Percentiles rank a stretch among this genome's conserved stretches.
These are phyloP conservation scores for Scomber scombrus DNA, from an alignment of 2,113 vertebrate species.

Conservation along the genomic window DNA sequence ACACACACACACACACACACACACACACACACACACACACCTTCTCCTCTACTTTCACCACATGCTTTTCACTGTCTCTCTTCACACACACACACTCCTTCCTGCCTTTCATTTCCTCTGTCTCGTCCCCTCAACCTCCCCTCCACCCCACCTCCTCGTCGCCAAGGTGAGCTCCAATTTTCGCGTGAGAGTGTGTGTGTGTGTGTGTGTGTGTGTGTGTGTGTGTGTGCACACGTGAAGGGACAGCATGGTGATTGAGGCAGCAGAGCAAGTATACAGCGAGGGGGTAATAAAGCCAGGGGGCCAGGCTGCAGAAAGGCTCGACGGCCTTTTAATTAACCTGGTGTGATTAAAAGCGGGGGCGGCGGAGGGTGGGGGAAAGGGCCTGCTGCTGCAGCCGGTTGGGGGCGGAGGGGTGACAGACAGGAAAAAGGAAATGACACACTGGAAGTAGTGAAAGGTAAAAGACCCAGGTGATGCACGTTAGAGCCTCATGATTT, in stretches of 20 bases:
- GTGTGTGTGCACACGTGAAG: constrained; percentile 70
- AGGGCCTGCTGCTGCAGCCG: constrained; percentile 51
- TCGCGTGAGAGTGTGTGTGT: constrained; percentile 56
- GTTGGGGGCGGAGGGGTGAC: constrained; percentile 52
- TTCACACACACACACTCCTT: constrained; percentile 58
- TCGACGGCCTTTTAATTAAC: constrained; percentile 89
- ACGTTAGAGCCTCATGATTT: not conserved
- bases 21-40: constrained; percentile 34
- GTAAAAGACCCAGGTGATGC: constrained; percentile 18
- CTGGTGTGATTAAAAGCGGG: constrained; percentile 88
- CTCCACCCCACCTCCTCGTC: constrained; percentile 61
- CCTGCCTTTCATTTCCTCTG: constrained; percentile 66
- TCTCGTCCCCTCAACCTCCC: constrained; percentile 60
- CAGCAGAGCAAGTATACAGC: constrained; percentile 72
- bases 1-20: not conserved
- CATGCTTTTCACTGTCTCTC: constrained; percentile 63
- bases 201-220: constrained; percentile 72
- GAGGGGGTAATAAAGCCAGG: constrained; percentile 85
- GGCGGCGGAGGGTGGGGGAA: constrained; percentile 62
- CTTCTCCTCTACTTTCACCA: constrained; percentile 48
- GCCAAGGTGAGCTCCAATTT: constrained; percentile 72
- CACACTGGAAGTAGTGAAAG: constrained; percentile 40
- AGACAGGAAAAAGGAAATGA: constrained; percentile 71
- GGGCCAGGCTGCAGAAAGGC: constrained; percentile 81
- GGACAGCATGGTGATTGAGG: constrained; percentile 76